Percentiles rank a stretch among this genome's conserved stretches.
phyloP scores from a whole-genome alignment of 2,113 vertebrate species.

The Nerophis lumbriciformis region DNA sequence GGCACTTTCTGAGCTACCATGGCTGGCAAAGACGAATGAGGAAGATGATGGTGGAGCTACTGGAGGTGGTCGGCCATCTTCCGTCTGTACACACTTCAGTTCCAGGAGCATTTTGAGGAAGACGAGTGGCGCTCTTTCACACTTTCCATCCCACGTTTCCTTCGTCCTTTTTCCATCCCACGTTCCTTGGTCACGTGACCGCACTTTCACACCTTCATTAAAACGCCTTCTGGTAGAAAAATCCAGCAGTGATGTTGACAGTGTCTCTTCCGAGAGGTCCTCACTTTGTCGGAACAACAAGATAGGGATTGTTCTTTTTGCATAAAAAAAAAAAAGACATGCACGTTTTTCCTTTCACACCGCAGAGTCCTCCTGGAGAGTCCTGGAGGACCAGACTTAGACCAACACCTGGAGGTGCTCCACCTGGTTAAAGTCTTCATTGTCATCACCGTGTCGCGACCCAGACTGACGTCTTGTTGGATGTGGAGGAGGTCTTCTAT shows the following conservation, averaged over 20 bases:
- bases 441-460: conserved; percentile 43
- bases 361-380: conserved; percentile 67
- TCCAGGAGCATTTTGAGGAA: conserved; percentile 81
- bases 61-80: conserved; percentile 47
- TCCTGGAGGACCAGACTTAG: conserved; percentile 65
- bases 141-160: conserved; percentile 18
- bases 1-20: conserved; percentile 76
- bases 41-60: conserved; percentile 58
- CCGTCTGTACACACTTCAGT: conserved; percentile 42
- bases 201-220: conserved; percentile 14
- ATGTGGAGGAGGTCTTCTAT: conserved; percentile 46
- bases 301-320: conserved; percentile 64
- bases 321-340: conserved; percentile 70
- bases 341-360: conserved; percentile 68
- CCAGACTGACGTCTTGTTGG: conserved; percentile 65
- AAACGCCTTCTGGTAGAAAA: conserved; percentile 63
- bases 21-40: conserved; percentile 54
- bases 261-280: conserved; percentile 52
- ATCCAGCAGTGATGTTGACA: conserved; percentile 60
- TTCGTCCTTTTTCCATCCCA: conserved; percentile 21
- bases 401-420: conserved; percentile 49
- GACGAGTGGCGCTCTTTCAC: conserved; percentile 75
- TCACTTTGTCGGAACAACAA: conserved; percentile 11
- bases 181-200: conserved; percentile 16
- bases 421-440: conserved; percentile 41